phyloP scores from a whole-genome alignment of 2,888 invertebrate species.

The Taphrorychus bicolor region DNA sequence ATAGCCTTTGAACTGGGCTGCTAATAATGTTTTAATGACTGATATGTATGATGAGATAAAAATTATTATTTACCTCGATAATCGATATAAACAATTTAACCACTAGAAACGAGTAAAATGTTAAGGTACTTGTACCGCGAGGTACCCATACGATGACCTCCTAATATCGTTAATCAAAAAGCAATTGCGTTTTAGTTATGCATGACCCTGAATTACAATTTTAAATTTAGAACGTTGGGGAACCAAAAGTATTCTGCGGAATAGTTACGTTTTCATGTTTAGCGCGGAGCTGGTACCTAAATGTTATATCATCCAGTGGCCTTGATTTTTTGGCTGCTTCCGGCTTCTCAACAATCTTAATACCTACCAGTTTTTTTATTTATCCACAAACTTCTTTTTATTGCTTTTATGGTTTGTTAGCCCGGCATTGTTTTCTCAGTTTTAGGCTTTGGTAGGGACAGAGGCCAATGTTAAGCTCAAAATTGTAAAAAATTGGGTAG shows the following conservation, averaged over 20 bases:
- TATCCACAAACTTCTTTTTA: slow-evolving; percentile 2
- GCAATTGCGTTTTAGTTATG: neutral
- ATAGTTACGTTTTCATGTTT: neutral
- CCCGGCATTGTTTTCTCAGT: slow-evolving; percentile 14
- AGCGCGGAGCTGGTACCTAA: neutral
- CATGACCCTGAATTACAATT: slow-evolving; percentile 3
- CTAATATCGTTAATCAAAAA: neutral
- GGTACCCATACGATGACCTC: neutral
- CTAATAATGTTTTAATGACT: no score
- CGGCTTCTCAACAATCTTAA: slow-evolving; percentile 23
- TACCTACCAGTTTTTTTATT: slow-evolving; percentile 21
- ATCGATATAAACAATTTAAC: no score
- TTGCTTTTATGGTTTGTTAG: slow-evolving; percentile 30
- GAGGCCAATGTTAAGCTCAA: neutral
- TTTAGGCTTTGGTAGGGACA: neutral
- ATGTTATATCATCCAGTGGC: slow-evolving; percentile 18
- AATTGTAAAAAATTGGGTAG: neutral
- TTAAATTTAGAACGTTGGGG: neutral
- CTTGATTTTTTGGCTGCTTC: slow-evolving; percentile 25
- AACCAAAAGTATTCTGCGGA: neutral
- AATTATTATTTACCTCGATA: no score
- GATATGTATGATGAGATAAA: no score
- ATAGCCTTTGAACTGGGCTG: no score
- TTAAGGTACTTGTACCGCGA: no score
- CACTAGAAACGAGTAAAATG: no score